phyloP scores from a whole-genome alignment of 1,140 invertebrate genomes.

The Tetramorium simillimum region DNA sequence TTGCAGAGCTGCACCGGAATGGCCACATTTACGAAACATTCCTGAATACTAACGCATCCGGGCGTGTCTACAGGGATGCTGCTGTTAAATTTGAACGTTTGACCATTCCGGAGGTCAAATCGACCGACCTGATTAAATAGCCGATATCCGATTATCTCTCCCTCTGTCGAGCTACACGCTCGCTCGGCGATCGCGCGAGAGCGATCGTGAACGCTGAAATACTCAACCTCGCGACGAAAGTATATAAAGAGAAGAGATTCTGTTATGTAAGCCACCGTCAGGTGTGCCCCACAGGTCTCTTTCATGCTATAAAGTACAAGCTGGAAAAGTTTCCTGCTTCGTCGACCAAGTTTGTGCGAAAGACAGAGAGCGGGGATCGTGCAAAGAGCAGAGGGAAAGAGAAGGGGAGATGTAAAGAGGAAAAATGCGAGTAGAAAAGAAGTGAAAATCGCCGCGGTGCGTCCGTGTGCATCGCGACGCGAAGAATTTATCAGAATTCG shows the following conservation, averaged over 20 bases:
- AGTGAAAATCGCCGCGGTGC: not conserved
- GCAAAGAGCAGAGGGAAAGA: not conserved
- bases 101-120: slow-evolving; percentile 18
- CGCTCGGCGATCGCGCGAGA: not conserved
- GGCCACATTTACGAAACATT: slow-evolving; percentile 40
- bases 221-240: not conserved
- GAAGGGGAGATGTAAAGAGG: not conserved
- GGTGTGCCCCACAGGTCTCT: not conserved
- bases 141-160: slow-evolving; percentile 5
- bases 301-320: slow-evolving; percentile 31
- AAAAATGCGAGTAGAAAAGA: not conserved
- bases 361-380: not conserved
- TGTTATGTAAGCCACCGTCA: not conserved
- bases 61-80: slow-evolving; percentile 5
- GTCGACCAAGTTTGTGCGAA: slow-evolving; percentile 8
- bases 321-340: slow-evolving; percentile 23
- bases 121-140: slow-evolving; percentile 36
- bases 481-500: slow-evolving; percentile 43
- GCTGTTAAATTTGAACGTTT: slow-evolving; percentile 1
- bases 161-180: not conserved
- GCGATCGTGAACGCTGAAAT: not conserved
- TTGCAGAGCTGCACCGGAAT: not conserved
- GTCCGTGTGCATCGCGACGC: slow-evolving; percentile 8
- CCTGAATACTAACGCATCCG: slow-evolving; percentile 12
- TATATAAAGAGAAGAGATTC: not conserved